Conservation (phyloP, 2,888 invertebrate species). For the Eugnorisma glareosa region DNA sequence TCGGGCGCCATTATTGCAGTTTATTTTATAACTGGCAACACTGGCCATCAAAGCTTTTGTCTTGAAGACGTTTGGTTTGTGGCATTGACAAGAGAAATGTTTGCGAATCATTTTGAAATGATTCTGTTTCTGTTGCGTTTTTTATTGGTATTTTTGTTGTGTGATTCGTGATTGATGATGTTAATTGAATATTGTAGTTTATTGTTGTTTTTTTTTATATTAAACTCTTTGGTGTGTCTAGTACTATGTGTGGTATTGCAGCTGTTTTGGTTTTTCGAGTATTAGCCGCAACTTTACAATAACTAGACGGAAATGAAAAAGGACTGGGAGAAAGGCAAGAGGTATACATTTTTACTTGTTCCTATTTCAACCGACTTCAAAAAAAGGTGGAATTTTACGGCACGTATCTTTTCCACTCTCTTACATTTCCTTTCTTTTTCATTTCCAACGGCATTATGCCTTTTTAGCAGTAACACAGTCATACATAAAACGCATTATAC, state of each 20-base stretch:
- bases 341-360: neutral
- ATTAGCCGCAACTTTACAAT: no score
- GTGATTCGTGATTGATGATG: slow-evolving; percentile 54
- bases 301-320: neutral
- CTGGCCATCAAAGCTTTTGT: slow-evolving; percentile 74
- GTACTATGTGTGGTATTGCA: neutral
- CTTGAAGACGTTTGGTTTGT: slow-evolving; percentile 71
- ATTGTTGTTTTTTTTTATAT: slow-evolving; percentile 40
- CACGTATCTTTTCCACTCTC: neutral
- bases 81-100: slow-evolving; percentile 71
- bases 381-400: neutral
- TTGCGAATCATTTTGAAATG: slow-evolving; percentile 67
- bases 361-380: neutral
- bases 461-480: neutral
- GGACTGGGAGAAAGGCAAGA: neutral
- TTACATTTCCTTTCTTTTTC: neutral
- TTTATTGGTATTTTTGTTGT: slow-evolving; percentile 46
- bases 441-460: neutral
- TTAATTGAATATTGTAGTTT: slow-evolving; percentile 29
- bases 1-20: slow-evolving; percentile 72
- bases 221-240: neutral
- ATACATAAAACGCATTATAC: slow-evolving; percentile 3
- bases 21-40: slow-evolving; percentile 77
- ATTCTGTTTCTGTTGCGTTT: slow-evolving; percentile 26
- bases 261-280: neutral